Conservation (phyloP, 2,797 vertebrate genomes). For the Phrynocephalus vlangalii region DNA sequence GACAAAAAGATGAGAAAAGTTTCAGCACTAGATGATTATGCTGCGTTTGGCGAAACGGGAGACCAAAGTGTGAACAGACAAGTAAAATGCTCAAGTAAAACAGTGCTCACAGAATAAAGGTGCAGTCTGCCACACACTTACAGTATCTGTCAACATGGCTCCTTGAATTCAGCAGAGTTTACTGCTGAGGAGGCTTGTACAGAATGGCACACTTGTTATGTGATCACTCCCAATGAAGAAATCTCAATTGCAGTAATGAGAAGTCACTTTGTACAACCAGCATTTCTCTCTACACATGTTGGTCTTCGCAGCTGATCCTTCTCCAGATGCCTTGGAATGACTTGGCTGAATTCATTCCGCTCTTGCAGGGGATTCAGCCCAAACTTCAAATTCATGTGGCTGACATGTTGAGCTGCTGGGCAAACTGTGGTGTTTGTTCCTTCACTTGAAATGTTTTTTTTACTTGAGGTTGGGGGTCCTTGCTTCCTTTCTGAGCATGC, state of each 20-base stretch:
- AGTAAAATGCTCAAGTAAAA: background rate
- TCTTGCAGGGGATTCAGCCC: background rate
- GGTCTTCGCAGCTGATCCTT: background rate
- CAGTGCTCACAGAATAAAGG: background rate
- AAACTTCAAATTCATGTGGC: background rate
- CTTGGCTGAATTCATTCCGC: background rate
- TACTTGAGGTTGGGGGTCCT: background rate
- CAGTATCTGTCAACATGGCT: background rate
- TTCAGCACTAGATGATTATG: slow-evolving; percentile 49
- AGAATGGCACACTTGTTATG: background rate
- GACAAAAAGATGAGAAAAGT: slow-evolving; percentile 41
- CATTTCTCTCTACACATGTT: background rate
- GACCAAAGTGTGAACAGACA: slow-evolving; percentile 3
- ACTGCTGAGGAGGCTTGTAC: background rate
- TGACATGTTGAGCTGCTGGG: background rate
- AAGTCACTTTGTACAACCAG: background rate
- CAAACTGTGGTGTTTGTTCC: background rate
- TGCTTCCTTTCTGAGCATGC: background rate
- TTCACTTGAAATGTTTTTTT: background rate
- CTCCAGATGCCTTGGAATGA: background rate
- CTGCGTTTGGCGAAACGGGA: slow-evolving; percentile 42
- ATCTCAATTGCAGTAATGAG: background rate
- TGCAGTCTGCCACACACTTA: background rate
- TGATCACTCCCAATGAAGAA: background rate
- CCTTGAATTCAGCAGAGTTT: background rate